phyloP scores from a whole-genome alignment of 1,140 invertebrate species.

The Drosophila micromelanica region DNA sequence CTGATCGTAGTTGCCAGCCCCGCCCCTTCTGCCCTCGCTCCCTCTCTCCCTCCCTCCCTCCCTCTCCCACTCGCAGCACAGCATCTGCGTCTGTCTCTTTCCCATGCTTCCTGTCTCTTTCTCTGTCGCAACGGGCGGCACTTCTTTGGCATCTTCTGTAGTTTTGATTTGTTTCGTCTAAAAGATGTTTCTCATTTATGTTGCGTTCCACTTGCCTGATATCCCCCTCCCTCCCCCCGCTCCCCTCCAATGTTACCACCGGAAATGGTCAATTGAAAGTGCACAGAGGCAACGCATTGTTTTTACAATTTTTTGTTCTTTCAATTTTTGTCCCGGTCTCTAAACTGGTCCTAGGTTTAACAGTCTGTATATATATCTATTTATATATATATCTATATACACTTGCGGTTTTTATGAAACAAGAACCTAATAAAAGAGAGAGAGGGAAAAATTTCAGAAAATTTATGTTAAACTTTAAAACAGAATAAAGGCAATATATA shows the following conservation, averaged over 20 bases:
- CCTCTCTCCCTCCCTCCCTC: not conserved
- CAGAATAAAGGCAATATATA: too few species aligned
- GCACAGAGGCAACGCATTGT: slow-evolving; percentile 62
- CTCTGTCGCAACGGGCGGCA: not conserved
- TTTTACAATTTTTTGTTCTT: too few species aligned
- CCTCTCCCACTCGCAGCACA: not conserved
- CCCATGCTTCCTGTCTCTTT: not conserved
- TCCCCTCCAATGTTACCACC: slow-evolving; percentile 9
- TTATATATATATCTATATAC: too few species aligned
- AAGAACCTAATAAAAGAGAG: not conserved
- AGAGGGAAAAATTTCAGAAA: too few species aligned
- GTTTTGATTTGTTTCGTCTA: not conserved
- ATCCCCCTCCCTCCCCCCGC: not conserved
- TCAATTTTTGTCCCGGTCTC: slow-evolving; percentile 26
- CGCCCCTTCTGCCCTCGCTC: too few species aligned
- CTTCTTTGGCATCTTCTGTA: slow-evolving; percentile 4
- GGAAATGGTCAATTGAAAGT: slow-evolving; percentile 73
- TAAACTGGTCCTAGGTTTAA: not conserved
- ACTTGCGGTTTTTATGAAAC: slow-evolving; percentile 24
- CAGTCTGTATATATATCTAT: slow-evolving; percentile 16
- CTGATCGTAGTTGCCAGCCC: not conserved
- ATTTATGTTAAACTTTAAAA: too few species aligned
- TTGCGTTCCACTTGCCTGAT: slow-evolving; percentile 1
- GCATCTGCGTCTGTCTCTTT: not conserved
- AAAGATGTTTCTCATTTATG: slow-evolving; percentile 18